Evolutionary conservation across 2,797 vertebrate species (phyloP), one percentile per base, ranked within the genome.

Genomic region (Ctenochaetus hawaiiensis): DNA sequence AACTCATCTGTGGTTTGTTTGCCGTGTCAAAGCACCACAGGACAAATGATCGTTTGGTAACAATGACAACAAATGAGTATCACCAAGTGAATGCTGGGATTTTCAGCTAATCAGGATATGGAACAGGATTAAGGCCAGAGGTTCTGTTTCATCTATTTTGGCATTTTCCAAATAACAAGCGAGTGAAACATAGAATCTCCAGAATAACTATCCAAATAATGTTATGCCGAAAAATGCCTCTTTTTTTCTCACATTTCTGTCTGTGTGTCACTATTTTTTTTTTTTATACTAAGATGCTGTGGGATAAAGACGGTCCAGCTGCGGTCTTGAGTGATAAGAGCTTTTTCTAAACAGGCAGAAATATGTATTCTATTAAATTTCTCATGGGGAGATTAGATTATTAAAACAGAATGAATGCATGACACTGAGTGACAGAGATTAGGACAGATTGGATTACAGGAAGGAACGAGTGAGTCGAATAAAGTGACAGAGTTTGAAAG

Each of bases 381-480:
- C 26, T 66, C 30, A 52, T 48, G 51, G 67, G 48, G 23, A 45
- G 47, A 78, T 68, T 61, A 37, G 71, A 81, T 77, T 58, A 77
- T 34, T 16, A 57, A 34, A 18, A 64, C n/a, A 58, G 45, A 64
- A 48, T 2, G 70, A 64, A 47, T 47, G 64, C 59, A 65, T 60
- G 69, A 70, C 43, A 63, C 16, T 54, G 72, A 80, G 68, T 52
- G 72, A 66, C 48, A 54, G 67, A 64, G 45, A 76, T 34, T 23
- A 37, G 72, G 43, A 23, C 49, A 51, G 66, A 67, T 39, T 66
- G 66, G 54, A 77, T 75, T 82, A 63, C 63, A 56, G 39, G 20
- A 60, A 45, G 39, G 37, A 74, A n/a, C n/a, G 60, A 75, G 17
- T 59, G 66, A 77, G 67, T 68, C 43, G 72, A 26, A 75, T 59